Conservation (phyloP, 2,888 invertebrate genomes). For the Rhagonycha lutea region DNA sequence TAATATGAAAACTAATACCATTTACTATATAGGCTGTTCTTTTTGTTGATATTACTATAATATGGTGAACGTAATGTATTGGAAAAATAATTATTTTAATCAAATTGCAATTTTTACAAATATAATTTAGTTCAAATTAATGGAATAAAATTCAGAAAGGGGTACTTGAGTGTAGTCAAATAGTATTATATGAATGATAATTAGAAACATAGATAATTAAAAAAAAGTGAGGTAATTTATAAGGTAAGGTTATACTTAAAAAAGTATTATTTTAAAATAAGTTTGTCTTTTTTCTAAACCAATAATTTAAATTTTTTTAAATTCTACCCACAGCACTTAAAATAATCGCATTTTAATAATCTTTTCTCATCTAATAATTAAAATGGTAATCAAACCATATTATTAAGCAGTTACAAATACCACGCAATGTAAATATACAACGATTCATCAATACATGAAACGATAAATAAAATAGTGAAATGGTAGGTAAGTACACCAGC, state of each 20-base stretch:
- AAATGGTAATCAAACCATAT: not conserved
- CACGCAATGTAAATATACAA: not conserved
- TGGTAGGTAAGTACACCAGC: not conserved
- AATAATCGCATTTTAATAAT: not conserved
- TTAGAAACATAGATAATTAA: not conserved
- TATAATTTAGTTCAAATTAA: too few relatives aligned
- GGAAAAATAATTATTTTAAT: not conserved
- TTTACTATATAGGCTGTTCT: not conserved
- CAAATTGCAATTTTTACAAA: too few relatives aligned
- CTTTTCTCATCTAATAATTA: not conserved
- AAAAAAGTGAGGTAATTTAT: not conserved
- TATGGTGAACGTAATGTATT: not conserved
- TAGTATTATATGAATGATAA: not conserved
- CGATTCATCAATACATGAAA: not conserved
- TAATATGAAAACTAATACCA: not conserved
- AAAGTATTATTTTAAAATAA: not conserved
- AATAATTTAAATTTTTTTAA: not conserved
- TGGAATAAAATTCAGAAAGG: too few relatives aligned
- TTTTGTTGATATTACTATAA: too few relatives aligned
- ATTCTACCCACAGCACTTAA: not conserved
- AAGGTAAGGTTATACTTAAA: not conserved
- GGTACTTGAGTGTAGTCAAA: too few relatives aligned
- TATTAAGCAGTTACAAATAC: not conserved
- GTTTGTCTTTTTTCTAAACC: not conserved
- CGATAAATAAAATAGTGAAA: not conserved